Percentiles rank a stretch among this genome's conserved stretches.
phyloP scores from a whole-genome alignment of 2,888 invertebrate genomes.

The Parascotia fuliginaria region DNA sequence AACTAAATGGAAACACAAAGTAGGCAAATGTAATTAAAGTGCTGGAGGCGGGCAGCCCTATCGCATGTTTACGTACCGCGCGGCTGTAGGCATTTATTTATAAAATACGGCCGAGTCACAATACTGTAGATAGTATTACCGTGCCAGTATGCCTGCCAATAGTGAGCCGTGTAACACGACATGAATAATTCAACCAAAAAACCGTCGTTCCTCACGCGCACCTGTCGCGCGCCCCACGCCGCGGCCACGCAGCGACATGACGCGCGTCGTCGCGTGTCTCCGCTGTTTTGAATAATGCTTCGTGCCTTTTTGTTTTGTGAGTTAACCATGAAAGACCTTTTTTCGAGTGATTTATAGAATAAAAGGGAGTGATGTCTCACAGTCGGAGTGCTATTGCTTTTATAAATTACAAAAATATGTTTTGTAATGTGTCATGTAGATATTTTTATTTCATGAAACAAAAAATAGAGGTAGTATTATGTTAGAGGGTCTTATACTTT shows the following conservation, averaged over 20 bases:
- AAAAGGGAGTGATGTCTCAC: not conserved
- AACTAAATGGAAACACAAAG: no score
- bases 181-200: conserved; percentile 33
- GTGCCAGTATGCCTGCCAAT: not conserved
- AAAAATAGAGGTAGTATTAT: not conserved
- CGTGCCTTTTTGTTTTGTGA: not conserved
- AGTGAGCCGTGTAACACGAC: conserved; percentile 20
- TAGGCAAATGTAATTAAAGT: no score
- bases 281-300: not conserved
- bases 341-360: not conserved
- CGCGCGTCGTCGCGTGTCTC: not conserved
- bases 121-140: no score
- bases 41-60: no score
- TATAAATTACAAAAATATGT: not conserved
- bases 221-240: conserved; percentile 20
- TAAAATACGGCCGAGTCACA: no score
- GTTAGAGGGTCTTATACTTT: no score
- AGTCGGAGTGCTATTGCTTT: not conserved
- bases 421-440: not conserved
- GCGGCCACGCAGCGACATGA: not conserved
- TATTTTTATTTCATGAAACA: not conserved
- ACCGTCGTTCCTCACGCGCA: conserved; percentile 18
- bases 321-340: not conserved
- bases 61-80: no score
- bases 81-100: no score